phyloP scores from a whole-genome alignment of 2,888 invertebrate genomes.

The Amiota minor region DNA sequence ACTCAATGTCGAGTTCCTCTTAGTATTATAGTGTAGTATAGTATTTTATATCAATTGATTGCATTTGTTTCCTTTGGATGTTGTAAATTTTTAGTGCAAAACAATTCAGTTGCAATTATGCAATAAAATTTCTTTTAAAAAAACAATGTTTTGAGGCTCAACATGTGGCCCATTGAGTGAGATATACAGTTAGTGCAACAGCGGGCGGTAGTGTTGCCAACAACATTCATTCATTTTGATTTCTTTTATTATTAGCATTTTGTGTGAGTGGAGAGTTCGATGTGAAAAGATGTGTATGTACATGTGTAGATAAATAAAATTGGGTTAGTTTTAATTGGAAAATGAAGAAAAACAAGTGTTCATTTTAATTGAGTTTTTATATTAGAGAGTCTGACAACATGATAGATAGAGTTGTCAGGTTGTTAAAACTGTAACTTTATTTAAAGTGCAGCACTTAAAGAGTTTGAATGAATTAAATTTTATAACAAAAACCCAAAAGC shows the following conservation, averaged over 20 bases:
- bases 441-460: no score
- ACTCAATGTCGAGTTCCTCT: no score
- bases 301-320: constrained; percentile 1
- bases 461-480: background rate
- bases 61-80: background rate
- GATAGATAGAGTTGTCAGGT: constrained; percentile 6
- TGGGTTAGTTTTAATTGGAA: constrained; percentile 16
- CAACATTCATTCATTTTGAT: constrained; percentile 26
- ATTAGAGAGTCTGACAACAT: background rate
- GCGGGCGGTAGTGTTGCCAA: constrained; percentile 52
- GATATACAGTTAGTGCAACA: constrained; percentile 47
- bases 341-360: constrained; percentile 17
- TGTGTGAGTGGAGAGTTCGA: constrained; percentile 19
- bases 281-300: constrained; percentile 24
- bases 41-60: background rate
- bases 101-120: constrained; percentile 68
- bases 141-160: constrained; percentile 47
- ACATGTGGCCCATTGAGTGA: constrained; percentile 56
- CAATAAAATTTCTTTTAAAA: constrained; percentile 52
- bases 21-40: no score
- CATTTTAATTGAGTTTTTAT: constrained; percentile 23
- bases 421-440: background rate
- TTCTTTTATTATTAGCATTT: background rate
- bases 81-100: constrained; percentile 41
- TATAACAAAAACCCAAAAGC: background rate